These are phyloP conservation scores for Tragelaphus buxtoni DNA, from an alignment of 2,113 vertebrate genomes.

Conservation along the genomic window DNA sequence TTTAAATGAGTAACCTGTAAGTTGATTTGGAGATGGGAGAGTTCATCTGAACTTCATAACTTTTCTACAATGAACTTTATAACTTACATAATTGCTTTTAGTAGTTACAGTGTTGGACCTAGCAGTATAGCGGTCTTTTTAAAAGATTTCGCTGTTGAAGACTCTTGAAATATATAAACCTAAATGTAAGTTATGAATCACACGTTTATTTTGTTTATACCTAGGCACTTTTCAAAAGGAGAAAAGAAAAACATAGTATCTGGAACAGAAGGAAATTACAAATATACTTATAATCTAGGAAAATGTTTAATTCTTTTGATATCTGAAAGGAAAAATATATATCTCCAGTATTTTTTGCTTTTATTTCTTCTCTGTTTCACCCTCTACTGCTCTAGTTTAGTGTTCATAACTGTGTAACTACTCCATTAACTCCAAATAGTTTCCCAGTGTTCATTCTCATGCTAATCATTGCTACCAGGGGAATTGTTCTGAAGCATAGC, in stretches of 20 bases:
- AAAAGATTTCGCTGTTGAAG: background rate
- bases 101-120: background rate
- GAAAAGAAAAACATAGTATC: background rate
- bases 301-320: background rate
- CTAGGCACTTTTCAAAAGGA: background rate
- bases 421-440: background rate
- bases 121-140: background rate
- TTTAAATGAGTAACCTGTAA: background rate
- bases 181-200: background rate
- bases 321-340: background rate
- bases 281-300: constrained; percentile 1
- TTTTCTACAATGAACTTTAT: background rate
- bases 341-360: background rate
- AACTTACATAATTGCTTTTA: background rate
- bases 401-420: background rate
- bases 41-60: background rate
- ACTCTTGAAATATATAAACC: background rate
- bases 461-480: background rate
- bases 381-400: background rate
- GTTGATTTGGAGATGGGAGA: background rate
- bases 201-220: constrained; percentile 17
- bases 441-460: background rate
- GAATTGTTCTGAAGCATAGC: background rate
- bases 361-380: background rate
- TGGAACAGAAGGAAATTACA: constrained; percentile 19